Conservation (phyloP, 2,113 vertebrate species). For the Pygoscelis antarcticus region DNA sequence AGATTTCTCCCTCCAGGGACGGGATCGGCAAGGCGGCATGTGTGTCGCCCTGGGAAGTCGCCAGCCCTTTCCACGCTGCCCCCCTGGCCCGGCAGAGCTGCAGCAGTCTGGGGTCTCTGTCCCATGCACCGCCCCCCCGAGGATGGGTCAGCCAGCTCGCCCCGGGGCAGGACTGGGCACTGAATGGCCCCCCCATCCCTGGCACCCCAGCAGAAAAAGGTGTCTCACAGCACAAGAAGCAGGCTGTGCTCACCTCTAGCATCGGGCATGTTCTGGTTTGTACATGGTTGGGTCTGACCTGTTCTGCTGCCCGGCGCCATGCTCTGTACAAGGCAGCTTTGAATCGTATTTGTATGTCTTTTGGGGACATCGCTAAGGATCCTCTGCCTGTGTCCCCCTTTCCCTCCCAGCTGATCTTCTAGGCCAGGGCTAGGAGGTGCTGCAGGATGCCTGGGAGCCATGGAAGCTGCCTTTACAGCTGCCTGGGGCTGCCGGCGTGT, state of each 20-base stretch:
- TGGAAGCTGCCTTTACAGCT: not conserved
- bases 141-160: not conserved
- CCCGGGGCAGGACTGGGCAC: not conserved
- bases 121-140: accelerated
- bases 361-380: not conserved
- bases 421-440: not conserved
- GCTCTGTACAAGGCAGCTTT: not conserved
- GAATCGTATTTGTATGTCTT: not conserved
- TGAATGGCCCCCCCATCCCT: accelerated
- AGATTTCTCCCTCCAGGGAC: not conserved
- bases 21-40: accelerated
- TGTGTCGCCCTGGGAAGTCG: not conserved
- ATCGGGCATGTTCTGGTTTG: not conserved
- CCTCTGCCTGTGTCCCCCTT: not conserved
- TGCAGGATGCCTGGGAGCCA: not conserved
- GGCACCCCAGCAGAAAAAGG: not conserved
- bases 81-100: not conserved
- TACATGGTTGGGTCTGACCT: not conserved
- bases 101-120: not conserved
- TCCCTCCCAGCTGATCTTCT: not conserved
- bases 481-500: not conserved
- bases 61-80: not conserved
- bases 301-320: not conserved
- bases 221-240: not conserved
- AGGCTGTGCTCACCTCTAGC: not conserved